Evolutionary conservation across 2,797 vertebrate genomes (phyloP), one percentile per base, ranked within the genome.

Genomic region (Antrozous pallidus): DNA sequence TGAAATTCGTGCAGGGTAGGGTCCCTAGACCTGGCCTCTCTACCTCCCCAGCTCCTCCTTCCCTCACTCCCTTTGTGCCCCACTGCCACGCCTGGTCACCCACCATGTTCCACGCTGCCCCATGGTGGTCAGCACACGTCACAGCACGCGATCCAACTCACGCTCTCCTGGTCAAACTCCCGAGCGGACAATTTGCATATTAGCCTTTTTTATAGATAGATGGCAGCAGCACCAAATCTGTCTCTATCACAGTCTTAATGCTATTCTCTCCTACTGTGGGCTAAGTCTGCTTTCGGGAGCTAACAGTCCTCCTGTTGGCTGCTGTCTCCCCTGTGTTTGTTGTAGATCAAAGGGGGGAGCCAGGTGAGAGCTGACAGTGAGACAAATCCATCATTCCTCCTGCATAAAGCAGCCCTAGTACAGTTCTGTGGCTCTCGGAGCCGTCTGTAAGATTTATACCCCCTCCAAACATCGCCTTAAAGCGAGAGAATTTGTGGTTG

Each of bases 401-500:
- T 1, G 26, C 28, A 81, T 63, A 88, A 91, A 91, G 40, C 78
- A 90, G 18, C 42, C 74, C 56, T 13, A 84, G 61, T 67, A 71
- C 5, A 70, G 69, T 42, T 83, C 84, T 54, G 10, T 47, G 84
- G n/a, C 33, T 63, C 22, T 5, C 17, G 8, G 24, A 56, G 33
- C 36, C 33, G 63, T 31, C 73, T 42, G 0, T 88, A 69, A 92
- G 95, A 92, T 88, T 93, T 88, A 77, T 93, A 24, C 40, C 69
- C 28, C 28, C 71, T 70, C 56, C 10, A 80, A 96, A 82, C 94
- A 85, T 26, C 82, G 85, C 84, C 49, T 61, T 61, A 78, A 88
- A 95, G 67, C 58, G 42, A 45, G 74, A 28, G 54, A 94, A 83
- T 96, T 65, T 93, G 70, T 94, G 82, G 67, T 84, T 84, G 91